These are phyloP conservation scores for Trileptium ribeirensis DNA, from an alignment of 2,888 invertebrate genomes.

Conservation along the genomic window DNA sequence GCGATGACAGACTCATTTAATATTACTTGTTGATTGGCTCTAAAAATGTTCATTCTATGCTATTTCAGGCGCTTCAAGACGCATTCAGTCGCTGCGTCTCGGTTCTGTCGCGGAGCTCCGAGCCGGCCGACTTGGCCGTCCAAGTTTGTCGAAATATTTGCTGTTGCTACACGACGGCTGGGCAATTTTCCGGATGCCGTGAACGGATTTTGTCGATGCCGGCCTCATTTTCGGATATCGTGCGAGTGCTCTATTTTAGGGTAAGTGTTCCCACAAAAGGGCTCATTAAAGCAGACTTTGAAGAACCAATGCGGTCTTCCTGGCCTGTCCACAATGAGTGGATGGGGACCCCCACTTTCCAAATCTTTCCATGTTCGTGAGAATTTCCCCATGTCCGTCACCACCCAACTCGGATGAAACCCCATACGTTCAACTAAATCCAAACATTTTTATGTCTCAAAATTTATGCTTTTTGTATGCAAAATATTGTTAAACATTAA, in stretches of 20 bases:
- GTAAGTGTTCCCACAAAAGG: conserved; percentile 56
- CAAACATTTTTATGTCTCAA: too few relatives aligned
- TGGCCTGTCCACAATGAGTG: not conserved
- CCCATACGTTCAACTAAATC: too few relatives aligned
- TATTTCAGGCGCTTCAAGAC: conserved; percentile 63
- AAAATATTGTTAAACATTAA: too few relatives aligned
- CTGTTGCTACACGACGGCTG: conserved; percentile 88
- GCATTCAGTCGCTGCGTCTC: conserved; percentile 90
- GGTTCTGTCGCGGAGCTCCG: conserved; percentile 72
- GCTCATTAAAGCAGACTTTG: not conserved
- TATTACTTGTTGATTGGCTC: too few relatives aligned
- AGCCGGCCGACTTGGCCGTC: conserved; percentile 70
- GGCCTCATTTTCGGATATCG: conserved; percentile 76
- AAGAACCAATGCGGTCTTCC: not conserved
- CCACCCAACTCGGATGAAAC: too few relatives aligned
- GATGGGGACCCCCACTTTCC: too few relatives aligned
- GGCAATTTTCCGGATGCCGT: conserved; percentile 81
- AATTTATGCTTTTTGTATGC: too few relatives aligned
- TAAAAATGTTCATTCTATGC: too few relatives aligned
- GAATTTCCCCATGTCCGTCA: too few relatives aligned
- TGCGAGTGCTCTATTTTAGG: conserved; percentile 75
- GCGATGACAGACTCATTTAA: too few relatives aligned
- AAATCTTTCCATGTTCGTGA: too few relatives aligned
- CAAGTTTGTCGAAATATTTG: conserved; percentile 85
- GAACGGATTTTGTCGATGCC: conserved; percentile 77